Evolutionary conservation across 2,888 invertebrate species (phyloP).

Genomic region (Philereme vetulata): DNA sequence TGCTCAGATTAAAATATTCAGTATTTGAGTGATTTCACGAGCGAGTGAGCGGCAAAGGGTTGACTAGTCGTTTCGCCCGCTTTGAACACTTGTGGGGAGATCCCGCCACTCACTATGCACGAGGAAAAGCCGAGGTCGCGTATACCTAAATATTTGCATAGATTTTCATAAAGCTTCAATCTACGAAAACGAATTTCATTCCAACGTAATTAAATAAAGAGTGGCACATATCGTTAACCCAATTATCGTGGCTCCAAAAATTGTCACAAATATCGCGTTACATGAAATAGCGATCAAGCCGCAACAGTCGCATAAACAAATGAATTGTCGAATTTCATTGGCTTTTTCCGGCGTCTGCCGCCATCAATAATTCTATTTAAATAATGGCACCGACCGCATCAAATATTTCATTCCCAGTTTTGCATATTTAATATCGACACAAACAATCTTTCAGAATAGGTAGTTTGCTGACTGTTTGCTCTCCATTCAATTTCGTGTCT

Average conservation of each 20-base stretch:
- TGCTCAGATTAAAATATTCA: slow-evolving; percentile 84
- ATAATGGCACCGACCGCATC: slow-evolving; percentile 75
- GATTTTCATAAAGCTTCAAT: slow-evolving; percentile 29
- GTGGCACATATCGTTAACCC: slow-evolving; percentile 49
- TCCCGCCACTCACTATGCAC: slow-evolving; percentile 63
- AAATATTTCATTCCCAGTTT: slow-evolving; percentile 77
- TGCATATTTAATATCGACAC: slow-evolving; percentile 77
- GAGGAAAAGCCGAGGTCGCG: slow-evolving; percentile 28
- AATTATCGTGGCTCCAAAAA: slow-evolving; percentile 56
- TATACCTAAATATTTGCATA: slow-evolving; percentile 35
- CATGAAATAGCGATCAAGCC: slow-evolving; percentile 66
- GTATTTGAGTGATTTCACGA: slow-evolving; percentile 85
- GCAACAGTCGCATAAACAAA: slow-evolving; percentile 72
- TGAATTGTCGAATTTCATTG: slow-evolving; percentile 74
- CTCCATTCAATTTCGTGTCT: slow-evolving; percentile 19
- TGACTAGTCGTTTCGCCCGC: slow-evolving; percentile 81
- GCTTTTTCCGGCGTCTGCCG: slow-evolving; percentile 73
- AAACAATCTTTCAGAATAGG: slow-evolving; percentile 65
- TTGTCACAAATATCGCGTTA: slow-evolving; percentile 47
- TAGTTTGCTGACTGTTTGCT: slow-evolving; percentile 46
- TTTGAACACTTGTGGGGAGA: slow-evolving; percentile 81
- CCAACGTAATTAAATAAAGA: slow-evolving; percentile 36
- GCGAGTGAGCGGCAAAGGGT: slow-evolving; percentile 83
- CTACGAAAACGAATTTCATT: slow-evolving; percentile 17
- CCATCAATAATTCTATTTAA: slow-evolving; percentile 79